Percentiles rank a stretch among this genome's conserved stretches.
Conservation (phyloP, 2,797 vertebrate genomes). For the Anabas testudineus region DNA sequence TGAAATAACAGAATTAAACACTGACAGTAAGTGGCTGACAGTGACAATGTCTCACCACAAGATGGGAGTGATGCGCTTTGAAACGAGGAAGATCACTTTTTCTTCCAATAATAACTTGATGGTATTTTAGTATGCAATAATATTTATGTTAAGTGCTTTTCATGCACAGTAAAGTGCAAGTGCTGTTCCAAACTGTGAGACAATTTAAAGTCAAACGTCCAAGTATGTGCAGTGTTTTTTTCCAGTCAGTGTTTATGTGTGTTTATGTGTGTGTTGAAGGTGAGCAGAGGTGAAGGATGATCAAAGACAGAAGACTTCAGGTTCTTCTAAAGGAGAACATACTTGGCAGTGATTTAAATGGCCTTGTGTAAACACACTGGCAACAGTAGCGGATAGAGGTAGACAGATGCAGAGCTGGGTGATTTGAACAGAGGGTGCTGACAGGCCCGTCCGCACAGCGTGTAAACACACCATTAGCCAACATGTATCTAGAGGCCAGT, state of each 20-base stretch:
- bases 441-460: constrained; percentile 22
- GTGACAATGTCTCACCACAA: constrained; percentile 66
- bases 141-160: constrained; percentile 34
- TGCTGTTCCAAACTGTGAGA: constrained; percentile 20
- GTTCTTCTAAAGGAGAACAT: constrained; percentile 59
- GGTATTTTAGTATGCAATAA: constrained; percentile 13
- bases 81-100: neutral
- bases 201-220: constrained; percentile 9
- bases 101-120: neutral
- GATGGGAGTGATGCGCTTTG: constrained; percentile 65
- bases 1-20: constrained; percentile 8
- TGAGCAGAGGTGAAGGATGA: constrained; percentile 21
- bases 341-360: constrained; percentile 44
- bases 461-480: constrained; percentile 32
- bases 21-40: constrained; percentile 12
- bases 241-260: neutral
- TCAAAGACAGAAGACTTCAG: constrained; percentile 32
- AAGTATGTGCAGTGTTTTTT: constrained; percentile 13
- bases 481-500: constrained; percentile 10
- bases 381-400: constrained; percentile 55
- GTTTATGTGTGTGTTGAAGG: constrained; percentile 6
- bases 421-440: constrained; percentile 27
- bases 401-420: constrained; percentile 48
- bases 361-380: constrained; percentile 55
- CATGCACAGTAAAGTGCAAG: constrained; percentile 33